Evolutionary conservation across 2,888 invertebrate species (phyloP).

Genomic region (Hymenopus coronatus): DNA sequence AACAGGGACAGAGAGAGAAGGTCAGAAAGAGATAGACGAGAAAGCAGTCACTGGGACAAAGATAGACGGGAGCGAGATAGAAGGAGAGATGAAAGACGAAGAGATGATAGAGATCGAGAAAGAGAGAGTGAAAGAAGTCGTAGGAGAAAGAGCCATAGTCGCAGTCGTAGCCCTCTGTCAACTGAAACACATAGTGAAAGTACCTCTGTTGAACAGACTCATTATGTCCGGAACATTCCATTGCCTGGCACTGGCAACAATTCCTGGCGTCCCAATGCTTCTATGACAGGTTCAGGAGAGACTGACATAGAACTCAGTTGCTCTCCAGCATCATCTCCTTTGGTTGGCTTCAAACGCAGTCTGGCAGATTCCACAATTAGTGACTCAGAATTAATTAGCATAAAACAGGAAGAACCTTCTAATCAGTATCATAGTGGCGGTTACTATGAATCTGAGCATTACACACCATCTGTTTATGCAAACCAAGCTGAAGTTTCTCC

Average conservation of each 20-base stretch:
- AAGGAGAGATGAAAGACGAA: constrained; percentile 6
- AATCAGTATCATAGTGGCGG: not conserved
- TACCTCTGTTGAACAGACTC: not conserved
- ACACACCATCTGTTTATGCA: not conserved
- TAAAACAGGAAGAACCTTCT: constrained; percentile 16
- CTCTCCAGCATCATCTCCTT: constrained; percentile 40
- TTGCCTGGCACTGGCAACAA: not conserved
- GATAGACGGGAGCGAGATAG: constrained; percentile 4
- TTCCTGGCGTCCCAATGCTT: constrained; percentile 3
- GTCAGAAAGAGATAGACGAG: constrained; percentile 1
- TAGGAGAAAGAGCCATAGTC: not conserved
- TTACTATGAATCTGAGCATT: constrained; percentile 2
- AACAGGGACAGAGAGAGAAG: constrained; percentile 1
- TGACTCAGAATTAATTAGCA: constrained; percentile 47
- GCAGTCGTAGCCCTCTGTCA: constrained; percentile 14
- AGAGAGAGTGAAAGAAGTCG: constrained; percentile 16
- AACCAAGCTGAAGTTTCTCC: constrained; percentile 10
- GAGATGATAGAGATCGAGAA: constrained; percentile 12
- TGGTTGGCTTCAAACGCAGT: constrained; percentile 48
- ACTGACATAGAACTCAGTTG: constrained; percentile 19
- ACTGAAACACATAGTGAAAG: constrained; percentile 1
- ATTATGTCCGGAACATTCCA: constrained; percentile 13
- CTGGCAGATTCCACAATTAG: constrained; percentile 56
- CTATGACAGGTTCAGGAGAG: not conserved
- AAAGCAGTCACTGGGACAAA: constrained; percentile 11